Evolutionary conservation across 1,140 invertebrate species (phyloP).

Genomic region (Panulirus ornatus): DNA sequence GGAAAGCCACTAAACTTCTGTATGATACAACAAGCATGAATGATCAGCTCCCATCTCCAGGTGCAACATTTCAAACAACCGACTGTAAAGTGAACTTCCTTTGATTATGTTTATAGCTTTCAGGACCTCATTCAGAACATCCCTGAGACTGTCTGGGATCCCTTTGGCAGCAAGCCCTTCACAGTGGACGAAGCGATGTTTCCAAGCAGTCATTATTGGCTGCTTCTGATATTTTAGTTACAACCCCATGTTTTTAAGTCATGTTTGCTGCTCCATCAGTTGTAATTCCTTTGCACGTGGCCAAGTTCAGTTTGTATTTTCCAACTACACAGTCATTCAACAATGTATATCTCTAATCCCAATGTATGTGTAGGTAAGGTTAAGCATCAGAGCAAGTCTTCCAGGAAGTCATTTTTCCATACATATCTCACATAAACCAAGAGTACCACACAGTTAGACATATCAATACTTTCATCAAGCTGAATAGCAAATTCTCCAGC

Average conservation of each 20-base stretch:
- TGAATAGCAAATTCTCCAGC: neutral
- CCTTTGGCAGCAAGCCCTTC: neutral
- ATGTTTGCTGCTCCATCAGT: neutral
- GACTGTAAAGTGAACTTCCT: constrained; percentile 2
- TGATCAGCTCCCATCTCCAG: neutral
- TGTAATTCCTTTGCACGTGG: neutral
- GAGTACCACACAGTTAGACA: constrained; percentile 33
- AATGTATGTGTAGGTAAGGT: neutral
- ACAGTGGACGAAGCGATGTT: constrained; percentile 9
- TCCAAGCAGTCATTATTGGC: neutral
- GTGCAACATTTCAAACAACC: constrained; percentile 12
- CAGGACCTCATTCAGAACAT: neutral
- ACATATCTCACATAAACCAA: constrained; percentile 24
- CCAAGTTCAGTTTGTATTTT: neutral
- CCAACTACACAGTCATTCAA: neutral
- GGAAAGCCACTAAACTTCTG: neutral
- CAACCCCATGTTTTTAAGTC: constrained; percentile 3
- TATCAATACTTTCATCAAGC: neutral
- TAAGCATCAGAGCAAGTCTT: neutral
- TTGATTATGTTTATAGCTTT: neutral
- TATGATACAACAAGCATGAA: neutral
- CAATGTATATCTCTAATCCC: neutral
- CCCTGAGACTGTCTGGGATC: constrained; percentile 1
- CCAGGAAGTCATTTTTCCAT: neutral
- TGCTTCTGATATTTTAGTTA: neutral